These are phyloP conservation scores for Drosophila kuntzei DNA, from an alignment of 2,888 invertebrate species.

Conservation along the genomic window DNA sequence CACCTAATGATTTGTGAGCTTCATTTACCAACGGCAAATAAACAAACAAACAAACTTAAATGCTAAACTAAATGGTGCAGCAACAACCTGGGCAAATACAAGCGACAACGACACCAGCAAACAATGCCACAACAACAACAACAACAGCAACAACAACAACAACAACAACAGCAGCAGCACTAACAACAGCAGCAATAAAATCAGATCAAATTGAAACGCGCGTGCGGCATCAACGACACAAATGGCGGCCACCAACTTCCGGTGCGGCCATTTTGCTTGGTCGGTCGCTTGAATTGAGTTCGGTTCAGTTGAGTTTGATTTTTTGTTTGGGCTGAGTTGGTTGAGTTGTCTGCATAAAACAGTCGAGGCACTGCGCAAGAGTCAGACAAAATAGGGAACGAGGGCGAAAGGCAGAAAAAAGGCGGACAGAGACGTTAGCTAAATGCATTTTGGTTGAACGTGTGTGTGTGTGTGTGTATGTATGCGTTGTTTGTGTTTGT, in stretches of 20 bases:
- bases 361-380: slow-evolving; percentile 17
- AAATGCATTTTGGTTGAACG: slow-evolving; percentile 61
- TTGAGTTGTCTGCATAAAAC: slow-evolving; percentile 67
- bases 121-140: slow-evolving; percentile 21
- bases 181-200: slow-evolving; percentile 65
- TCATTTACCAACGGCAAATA: slow-evolving; percentile 38
- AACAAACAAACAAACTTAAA: slow-evolving; percentile 33
- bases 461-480: slow-evolving; percentile 12
- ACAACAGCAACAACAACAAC: slow-evolving; percentile 2
- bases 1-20: slow-evolving; percentile 49
- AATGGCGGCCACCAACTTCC: slow-evolving; percentile 73
- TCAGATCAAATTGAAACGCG: slow-evolving; percentile 71
- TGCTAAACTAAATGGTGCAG: slow-evolving; percentile 37
- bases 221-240: slow-evolving; percentile 56
- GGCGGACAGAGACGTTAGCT: slow-evolving; percentile 14
- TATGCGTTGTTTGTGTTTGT: slow-evolving; percentile 15
- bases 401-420: neutral
- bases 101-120: slow-evolving; percentile 14
- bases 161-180: slow-evolving; percentile 8
- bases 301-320: slow-evolving; percentile 39
- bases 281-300: slow-evolving; percentile 57
- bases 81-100: slow-evolving; percentile 33
- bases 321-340: slow-evolving; percentile 21
- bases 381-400: slow-evolving; percentile 2
- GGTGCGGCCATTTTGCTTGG: slow-evolving; percentile 74